Evolutionary conservation across 2,888 invertebrate species (phyloP).

Genomic region (Parthenolecanium corni): DNA sequence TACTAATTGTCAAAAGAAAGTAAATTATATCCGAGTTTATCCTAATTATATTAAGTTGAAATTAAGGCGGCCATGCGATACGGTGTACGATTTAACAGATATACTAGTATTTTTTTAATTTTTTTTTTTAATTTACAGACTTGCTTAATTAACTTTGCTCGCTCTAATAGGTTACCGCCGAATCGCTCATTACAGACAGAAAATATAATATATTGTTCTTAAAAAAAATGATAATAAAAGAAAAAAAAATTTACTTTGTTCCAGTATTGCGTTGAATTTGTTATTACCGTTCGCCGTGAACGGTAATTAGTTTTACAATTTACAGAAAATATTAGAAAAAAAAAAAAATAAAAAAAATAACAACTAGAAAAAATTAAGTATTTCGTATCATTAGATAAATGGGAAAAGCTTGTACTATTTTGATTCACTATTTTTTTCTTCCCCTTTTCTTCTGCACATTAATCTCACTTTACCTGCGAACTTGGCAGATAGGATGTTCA

Average conservation of each 20-base stretch:
- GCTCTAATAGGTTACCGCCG: slow-evolving; percentile 27
- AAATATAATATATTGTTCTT: slow-evolving; percentile 28
- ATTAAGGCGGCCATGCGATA: slow-evolving; percentile 22
- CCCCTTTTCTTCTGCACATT: too few relatives aligned
- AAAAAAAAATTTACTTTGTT: slow-evolving; percentile 23
- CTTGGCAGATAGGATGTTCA: neutral
- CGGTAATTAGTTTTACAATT: slow-evolving; percentile 20
- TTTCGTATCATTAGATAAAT: slow-evolving; percentile 23
- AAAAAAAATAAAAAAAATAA: neutral
- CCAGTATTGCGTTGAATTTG: slow-evolving; percentile 21
- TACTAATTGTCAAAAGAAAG: slow-evolving; percentile 26
- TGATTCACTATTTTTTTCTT: neutral
- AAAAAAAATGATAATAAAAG: neutral
- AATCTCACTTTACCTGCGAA: neutral
- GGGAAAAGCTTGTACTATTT: neutral
- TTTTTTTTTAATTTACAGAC: slow-evolving; percentile 26
- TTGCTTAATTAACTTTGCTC: slow-evolving; percentile 29
- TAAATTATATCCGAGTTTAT: slow-evolving; percentile 27
- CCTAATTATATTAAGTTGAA: slow-evolving; percentile 25
- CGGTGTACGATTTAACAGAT: slow-evolving; percentile 28
- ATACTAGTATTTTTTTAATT: slow-evolving; percentile 4
- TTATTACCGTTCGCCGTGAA: slow-evolving; percentile 16
- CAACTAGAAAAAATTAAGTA: slow-evolving; percentile 11
- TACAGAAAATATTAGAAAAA: neutral
- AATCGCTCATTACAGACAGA: slow-evolving; percentile 27